phyloP scores from a whole-genome alignment of 2,888 invertebrate genomes.

The Pilophorus perplexus region DNA sequence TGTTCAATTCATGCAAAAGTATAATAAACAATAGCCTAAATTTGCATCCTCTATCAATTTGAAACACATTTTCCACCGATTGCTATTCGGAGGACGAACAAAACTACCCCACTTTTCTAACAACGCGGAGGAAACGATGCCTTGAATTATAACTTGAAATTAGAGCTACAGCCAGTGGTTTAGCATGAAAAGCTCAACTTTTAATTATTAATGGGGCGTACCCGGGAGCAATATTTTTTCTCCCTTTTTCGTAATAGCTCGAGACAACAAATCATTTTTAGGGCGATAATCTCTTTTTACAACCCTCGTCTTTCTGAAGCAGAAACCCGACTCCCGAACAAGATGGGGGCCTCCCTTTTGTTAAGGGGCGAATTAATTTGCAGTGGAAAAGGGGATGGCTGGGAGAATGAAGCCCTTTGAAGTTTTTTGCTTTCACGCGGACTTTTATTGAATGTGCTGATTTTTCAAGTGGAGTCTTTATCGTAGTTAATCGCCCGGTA shows the following conservation, averaged over 20 bases:
- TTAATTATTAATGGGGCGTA: background rate
- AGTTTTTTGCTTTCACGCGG: too few relatives aligned
- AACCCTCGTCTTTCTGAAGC: background rate
- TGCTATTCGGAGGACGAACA: too few relatives aligned
- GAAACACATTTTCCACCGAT: too few relatives aligned
- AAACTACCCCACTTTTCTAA: too few relatives aligned
- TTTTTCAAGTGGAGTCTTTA: too few relatives aligned
- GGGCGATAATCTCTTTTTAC: slow-evolving; percentile 1
- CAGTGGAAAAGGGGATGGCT: too few relatives aligned
- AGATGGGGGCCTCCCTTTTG: background rate
- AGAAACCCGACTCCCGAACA: background rate
- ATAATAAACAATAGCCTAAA: too few relatives aligned
- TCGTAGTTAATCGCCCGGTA: too few relatives aligned
- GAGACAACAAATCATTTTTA: slow-evolving; percentile 11
- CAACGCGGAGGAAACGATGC: background rate
- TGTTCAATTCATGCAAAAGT: too few relatives aligned
- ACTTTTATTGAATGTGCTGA: too few relatives aligned
- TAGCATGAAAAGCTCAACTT: background rate
- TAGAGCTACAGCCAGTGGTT: background rate
- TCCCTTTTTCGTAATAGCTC: background rate
- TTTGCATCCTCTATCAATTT: too few relatives aligned
- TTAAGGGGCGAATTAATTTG: background rate
- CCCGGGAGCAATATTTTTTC: background rate
- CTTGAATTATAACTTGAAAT: background rate
- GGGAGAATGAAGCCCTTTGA: too few relatives aligned